Percentiles rank a stretch among this genome's conserved stretches.
Evolutionary conservation across 2,888 invertebrate species (phyloP).

Genomic region (Drosophila paranaensis): DNA sequence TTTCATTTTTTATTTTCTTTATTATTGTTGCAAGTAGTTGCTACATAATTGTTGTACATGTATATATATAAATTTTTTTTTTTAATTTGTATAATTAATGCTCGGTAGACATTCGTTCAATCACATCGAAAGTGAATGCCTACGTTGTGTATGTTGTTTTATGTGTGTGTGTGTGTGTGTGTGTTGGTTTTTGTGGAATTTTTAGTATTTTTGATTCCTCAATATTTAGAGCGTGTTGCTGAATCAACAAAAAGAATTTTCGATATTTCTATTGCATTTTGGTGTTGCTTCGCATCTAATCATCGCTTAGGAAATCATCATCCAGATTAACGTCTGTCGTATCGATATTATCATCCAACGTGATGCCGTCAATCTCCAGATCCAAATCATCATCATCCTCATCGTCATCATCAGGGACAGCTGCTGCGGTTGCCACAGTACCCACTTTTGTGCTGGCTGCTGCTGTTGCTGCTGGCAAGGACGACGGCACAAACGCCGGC

Average conservation of each 20-base stretch:
- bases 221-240: slow-evolving; percentile 29
- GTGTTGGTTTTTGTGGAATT: slow-evolving; percentile 58
- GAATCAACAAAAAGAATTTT: slow-evolving; percentile 46
- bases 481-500: slow-evolving; percentile 51
- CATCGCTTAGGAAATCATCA: slow-evolving; percentile 88
- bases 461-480: slow-evolving; percentile 5
- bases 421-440: slow-evolving; percentile 12
- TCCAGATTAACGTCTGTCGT: slow-evolving; percentile 90
- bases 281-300: slow-evolving; percentile 52
- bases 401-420: slow-evolving; percentile 55
- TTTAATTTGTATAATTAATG: slow-evolving; percentile 63
- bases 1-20: slow-evolving; percentile 14
- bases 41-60: slow-evolving; percentile 60
- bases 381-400: slow-evolving; percentile 90
- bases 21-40: slow-evolving; percentile 56
- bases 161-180: slow-evolving; percentile 18
- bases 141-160: slow-evolving; percentile 20
- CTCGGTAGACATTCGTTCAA: slow-evolving; percentile 63
- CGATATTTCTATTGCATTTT: slow-evolving; percentile 48
- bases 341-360: slow-evolving; percentile 92
- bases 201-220: slow-evolving; percentile 49
- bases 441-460: slow-evolving; percentile 19
- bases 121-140: slow-evolving; percentile 67
- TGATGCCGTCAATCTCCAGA: slow-evolving; percentile 92
- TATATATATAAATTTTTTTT: slow-evolving; percentile 63